Evolutionary conservation across 2,888 invertebrate genomes (phyloP), one percentile per base, ranked within the genome.

Genomic region (Eristalinus aeneus): DNA sequence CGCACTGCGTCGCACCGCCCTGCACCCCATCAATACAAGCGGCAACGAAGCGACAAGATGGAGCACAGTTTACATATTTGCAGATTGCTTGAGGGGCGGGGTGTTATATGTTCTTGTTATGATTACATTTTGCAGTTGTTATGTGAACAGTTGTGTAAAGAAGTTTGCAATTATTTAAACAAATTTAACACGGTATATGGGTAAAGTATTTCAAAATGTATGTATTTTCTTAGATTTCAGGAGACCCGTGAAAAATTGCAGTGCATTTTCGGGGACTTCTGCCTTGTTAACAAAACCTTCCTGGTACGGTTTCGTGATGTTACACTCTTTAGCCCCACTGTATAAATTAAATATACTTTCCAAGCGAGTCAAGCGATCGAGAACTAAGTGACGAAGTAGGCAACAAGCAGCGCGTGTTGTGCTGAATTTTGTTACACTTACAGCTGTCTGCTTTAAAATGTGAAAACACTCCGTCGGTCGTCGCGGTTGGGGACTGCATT

Each of bases 21-120:
- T 27, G 27, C 27, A 27, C 27, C 27, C 2, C 27, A 27, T 27
- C 36, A 36, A 9, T 2, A 11, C 36, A 10, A 9, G 12, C 11
- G 12, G 6, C n/a, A 16, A 46, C 16, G 0, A 16, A 16, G 16
- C 8, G 46, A 46, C 8, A 46, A 16, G 61, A 69, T 20, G 34
- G 69, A 53, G 54, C 12, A 61, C 54, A 69, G 53, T 61, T 46
- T 36, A 69, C 56, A 71, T 81, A 75, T 75, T 75, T 67, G 65
- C 71, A 53, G n/a, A 65, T 36, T 56, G 60, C 56, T 76, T 53
- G 27, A 69, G 46, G 12, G 46, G 64, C 20, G 20, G 22, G 61
- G 27, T 69, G 58, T 74, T 68, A 64, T 56, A 20, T 58, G 20
- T 61, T 60, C 56, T 63, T 73, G 12, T 46, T 46, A 5, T 46